Conservation (phyloP, 2,113 vertebrate genomes). For the Irena cyanogastra region DNA sequence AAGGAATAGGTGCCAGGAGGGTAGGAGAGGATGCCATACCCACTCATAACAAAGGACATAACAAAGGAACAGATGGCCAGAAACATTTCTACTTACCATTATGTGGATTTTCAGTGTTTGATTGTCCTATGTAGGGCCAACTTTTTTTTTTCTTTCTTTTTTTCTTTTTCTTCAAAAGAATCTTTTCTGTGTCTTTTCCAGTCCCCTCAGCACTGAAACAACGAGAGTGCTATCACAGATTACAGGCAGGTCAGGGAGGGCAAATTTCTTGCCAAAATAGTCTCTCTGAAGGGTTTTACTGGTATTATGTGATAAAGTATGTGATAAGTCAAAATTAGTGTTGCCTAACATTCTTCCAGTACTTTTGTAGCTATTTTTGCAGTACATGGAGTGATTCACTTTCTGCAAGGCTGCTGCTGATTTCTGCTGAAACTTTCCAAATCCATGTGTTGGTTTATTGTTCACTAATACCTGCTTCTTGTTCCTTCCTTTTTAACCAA, state of each 20-base stretch:
- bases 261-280: conserved; percentile 63
- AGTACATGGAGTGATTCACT: not conserved
- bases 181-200: conserved; percentile 4
- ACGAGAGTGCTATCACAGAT: conserved; percentile 13
- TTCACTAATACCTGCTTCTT: not conserved
- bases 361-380: not conserved
- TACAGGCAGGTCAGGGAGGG: conserved; percentile 50
- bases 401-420: not conserved
- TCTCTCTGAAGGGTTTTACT: conserved; percentile 33
- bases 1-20: not conserved
- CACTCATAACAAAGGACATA: not conserved
- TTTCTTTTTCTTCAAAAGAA: not conserved
- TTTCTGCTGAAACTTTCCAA: not conserved
- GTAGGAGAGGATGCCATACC: too few relatives aligned
- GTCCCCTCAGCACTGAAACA: not conserved
- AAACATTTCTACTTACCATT: not conserved
- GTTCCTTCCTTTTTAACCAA: not conserved
- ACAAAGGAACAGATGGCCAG: not conserved
- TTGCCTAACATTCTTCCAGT: conserved; percentile 43
- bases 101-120: not conserved
- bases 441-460: not conserved
- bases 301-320: conserved; percentile 31
- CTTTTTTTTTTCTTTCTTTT: not conserved
- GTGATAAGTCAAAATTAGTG: conserved; percentile 57
- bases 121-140: not conserved